Conservation (phyloP, 1,140 invertebrate genomes). For the Caenorhabditis elegans region WBcel235 BX284606.5:9168001-9168500, state of each 20-base stretch:
- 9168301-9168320: neutral
- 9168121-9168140: neutral
- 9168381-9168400: no score
- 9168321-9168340: no score
- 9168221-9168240: neutral
- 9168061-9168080: neutral
- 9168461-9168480: neutral
- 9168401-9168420: no score
- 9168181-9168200: neutral
- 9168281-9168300: neutral
- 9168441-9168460: no score
- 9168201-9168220: neutral
- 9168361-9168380: no score
- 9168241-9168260: neutral
- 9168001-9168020: no score
- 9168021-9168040: no score
- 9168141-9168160: constrained; percentile 21
- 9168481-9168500: neutral
- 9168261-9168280: neutral
- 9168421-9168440: no score
- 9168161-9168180: neutral
- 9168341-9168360: no score
- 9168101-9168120: neutral
- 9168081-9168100: neutral
- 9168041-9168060: no score